Conservation (phyloP, 2,113 vertebrate species). For the Oriolus oriolus region DNA sequence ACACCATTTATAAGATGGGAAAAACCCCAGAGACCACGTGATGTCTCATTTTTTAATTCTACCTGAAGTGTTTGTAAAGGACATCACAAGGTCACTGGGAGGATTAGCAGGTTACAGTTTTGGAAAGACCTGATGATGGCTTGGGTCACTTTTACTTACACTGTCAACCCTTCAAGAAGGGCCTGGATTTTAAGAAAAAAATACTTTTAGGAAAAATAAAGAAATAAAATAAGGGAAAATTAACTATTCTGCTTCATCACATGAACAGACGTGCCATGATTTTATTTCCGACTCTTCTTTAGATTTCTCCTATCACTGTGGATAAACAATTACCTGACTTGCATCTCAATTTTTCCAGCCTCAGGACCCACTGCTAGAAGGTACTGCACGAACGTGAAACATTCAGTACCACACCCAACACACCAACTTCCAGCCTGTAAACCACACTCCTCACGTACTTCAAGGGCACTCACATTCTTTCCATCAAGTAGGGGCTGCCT, state of each 20-base stretch:
- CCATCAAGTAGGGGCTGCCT: not conserved
- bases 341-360: not conserved
- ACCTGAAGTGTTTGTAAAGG: not conserved
- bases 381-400: accelerated
- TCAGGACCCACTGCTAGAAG: not conserved
- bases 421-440: not conserved
- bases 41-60: not conserved
- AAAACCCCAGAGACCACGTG: not conserved
- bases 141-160: not conserved
- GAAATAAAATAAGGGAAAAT: not conserved
- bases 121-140: not conserved
- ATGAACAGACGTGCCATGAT: not conserved
- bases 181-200: not conserved
- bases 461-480: no score
- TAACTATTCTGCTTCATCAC: not conserved
- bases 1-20: not conserved
- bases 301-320: not conserved
- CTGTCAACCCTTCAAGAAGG: not conserved
- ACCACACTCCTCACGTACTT: not conserved
- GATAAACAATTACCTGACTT: not conserved
- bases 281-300: not conserved
- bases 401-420: not conserved
- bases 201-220: not conserved
- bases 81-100: not conserved
- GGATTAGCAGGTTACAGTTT: not conserved